These are phyloP conservation scores for Drosophila barbarae DNA, from an alignment of 2,888 invertebrate species.

Conservation along the genomic window DNA sequence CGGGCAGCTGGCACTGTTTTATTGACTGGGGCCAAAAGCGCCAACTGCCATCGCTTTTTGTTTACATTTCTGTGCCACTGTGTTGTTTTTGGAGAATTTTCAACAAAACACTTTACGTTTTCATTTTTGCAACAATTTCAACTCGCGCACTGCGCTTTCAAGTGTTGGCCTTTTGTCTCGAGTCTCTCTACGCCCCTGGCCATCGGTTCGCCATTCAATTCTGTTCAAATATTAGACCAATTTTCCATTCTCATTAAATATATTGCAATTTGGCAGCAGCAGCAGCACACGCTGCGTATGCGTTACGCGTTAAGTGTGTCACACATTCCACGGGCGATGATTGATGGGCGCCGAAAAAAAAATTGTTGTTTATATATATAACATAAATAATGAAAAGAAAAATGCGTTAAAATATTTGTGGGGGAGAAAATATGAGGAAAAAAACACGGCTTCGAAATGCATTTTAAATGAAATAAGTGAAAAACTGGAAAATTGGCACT, in stretches of 20 bases:
- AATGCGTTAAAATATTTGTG: conserved; percentile 19
- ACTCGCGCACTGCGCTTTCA: conserved; percentile 55
- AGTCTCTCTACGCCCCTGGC: conserved; percentile 43
- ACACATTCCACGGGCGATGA: conserved; percentile 50
- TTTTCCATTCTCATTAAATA: conserved; percentile 46
- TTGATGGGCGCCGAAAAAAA: conserved; percentile 50
- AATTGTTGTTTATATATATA: background rate
- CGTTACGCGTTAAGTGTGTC: conserved; percentile 52
- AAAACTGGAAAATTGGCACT: conserved; percentile 16
- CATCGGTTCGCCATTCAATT: conserved; percentile 33
- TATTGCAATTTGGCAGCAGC: conserved; percentile 14
- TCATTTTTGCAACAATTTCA: conserved; percentile 61
- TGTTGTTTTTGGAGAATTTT: conserved; percentile 73
- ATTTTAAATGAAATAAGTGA: conserved; percentile 16
- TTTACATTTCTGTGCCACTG: conserved; percentile 50
- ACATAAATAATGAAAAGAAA: conserved; percentile 35
- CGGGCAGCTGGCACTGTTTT: conserved; percentile 61
- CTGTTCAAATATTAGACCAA: conserved; percentile 38
- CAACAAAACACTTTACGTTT: conserved; percentile 73
- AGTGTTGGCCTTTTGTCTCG: conserved; percentile 50
- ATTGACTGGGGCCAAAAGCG: conserved; percentile 57
- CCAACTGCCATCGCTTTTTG: conserved; percentile 40
- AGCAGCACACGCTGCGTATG: conserved; percentile 53
- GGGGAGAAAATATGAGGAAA: background rate
- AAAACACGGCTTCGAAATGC: conserved; percentile 21